Evolutionary conservation across 1,140 invertebrate species (phyloP).

Genomic region (Pseudomyrmex flavicornis): DNA sequence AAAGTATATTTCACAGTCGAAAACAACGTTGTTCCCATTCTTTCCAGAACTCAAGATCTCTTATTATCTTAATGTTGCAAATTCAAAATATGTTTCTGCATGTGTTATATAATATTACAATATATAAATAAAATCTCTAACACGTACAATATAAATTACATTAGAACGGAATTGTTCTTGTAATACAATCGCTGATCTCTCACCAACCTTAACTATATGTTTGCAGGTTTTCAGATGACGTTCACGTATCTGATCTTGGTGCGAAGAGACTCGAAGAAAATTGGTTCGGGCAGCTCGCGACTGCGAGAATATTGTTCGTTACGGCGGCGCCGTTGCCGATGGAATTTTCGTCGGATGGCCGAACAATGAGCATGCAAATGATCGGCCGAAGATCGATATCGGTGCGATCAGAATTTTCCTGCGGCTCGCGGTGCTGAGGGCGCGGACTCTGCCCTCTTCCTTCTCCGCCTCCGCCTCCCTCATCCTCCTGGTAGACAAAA

Average conservation of each 20-base stretch:
- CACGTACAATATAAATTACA: no score
- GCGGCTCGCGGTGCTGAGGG: constrained; percentile 69
- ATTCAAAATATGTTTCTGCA: background rate
- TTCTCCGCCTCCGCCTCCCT: constrained; percentile 52
- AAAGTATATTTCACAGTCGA: constrained; percentile 24
- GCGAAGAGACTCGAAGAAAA: constrained; percentile 51
- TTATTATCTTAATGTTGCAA: background rate
- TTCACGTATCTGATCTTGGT: background rate
- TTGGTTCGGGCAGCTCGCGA: constrained; percentile 56
- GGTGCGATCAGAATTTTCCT: constrained; percentile 84
- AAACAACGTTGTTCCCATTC: constrained; percentile 7
- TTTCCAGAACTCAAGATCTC: background rate
- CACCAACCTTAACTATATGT: no score
- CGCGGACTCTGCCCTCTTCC: constrained; percentile 51
- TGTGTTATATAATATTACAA: background rate
- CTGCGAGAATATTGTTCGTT: constrained; percentile 69
- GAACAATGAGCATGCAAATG: constrained; percentile 86
- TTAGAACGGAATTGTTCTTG: no score
- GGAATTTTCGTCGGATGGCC: constrained; percentile 81
- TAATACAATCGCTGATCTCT: no score
- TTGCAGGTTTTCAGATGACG: background rate
- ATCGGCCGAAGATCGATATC: constrained; percentile 85
- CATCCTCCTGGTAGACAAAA: constrained; percentile 78
- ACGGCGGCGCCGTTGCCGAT: constrained; percentile 69
- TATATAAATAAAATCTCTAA: background rate